Evolutionary conservation across 2,797 vertebrate genomes (phyloP).

Genomic region (Synaphobranchus kaupii): DNA sequence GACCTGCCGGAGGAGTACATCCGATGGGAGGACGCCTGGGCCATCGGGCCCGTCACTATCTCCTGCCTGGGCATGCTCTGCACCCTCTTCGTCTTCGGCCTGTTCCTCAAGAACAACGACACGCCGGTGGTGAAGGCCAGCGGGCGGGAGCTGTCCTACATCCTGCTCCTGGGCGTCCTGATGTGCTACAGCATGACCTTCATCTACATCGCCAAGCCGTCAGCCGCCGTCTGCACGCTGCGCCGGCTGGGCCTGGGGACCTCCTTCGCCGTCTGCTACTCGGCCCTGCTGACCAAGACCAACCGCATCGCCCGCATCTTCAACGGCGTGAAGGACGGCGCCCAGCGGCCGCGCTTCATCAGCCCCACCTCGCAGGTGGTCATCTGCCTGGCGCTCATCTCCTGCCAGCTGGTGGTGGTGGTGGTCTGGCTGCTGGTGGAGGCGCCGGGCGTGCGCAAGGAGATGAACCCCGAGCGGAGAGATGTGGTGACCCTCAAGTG

Average conservation of each 20-base stretch:
- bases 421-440: slow-evolving; percentile 92
- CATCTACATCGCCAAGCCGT: slow-evolving; percentile 93
- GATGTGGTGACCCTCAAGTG: slow-evolving; percentile 95
- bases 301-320: slow-evolving; percentile 97
- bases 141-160: slow-evolving; percentile 94
- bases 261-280: slow-evolving; percentile 95
- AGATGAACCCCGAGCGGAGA: slow-evolving; percentile 86
- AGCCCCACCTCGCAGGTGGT: slow-evolving; percentile 93
- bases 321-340: slow-evolving; percentile 89
- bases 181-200: slow-evolving; percentile 99
- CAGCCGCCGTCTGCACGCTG: slow-evolving; percentile 86
- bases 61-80: slow-evolving; percentile 92
- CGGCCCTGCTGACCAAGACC: slow-evolving; percentile 94
- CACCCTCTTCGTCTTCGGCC: slow-evolving; percentile 86
- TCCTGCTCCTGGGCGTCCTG: slow-evolving; percentile 89
- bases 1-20: slow-evolving; percentile 96
- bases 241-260: slow-evolving; percentile 91
- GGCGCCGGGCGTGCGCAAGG: slow-evolving; percentile 89
- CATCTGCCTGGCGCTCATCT: slow-evolving; percentile 93
- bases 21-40: slow-evolving; percentile 94
- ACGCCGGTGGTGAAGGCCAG: slow-evolving; percentile 96
- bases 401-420: slow-evolving; percentile 92
- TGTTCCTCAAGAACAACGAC: slow-evolving; percentile 89
- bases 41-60: slow-evolving; percentile 90
- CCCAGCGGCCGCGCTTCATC: slow-evolving; percentile 92